Percentiles rank a stretch among this genome's conserved stretches.
These are phyloP conservation scores for Rhynchomys soricoides DNA, from an alignment of 2,113 vertebrate genomes.

Conservation along the genomic window DNA sequence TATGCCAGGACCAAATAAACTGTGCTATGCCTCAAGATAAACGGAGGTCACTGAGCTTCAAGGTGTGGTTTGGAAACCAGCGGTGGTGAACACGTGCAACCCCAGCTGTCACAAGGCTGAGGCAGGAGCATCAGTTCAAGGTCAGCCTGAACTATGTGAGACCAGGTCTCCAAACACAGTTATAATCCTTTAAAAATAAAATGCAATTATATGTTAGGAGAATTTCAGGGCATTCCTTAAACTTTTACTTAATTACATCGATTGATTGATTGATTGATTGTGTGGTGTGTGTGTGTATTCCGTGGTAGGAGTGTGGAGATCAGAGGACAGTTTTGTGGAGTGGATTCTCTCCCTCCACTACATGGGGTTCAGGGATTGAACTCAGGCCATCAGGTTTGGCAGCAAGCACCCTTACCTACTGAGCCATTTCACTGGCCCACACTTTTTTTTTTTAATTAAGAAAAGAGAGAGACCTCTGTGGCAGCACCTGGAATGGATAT, in stretches of 20 bases:
- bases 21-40: too few species aligned
- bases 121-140: background rate
- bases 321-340: background rate
- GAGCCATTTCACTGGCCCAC: background rate
- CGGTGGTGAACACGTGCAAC: background rate
- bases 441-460: background rate
- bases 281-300: background rate
- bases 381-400: background rate
- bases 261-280: background rate
- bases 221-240: background rate
- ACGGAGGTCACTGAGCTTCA: fast-evolving
- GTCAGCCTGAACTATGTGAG: background rate
- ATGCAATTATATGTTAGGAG: background rate
- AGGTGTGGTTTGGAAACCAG: background rate
- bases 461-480: background rate
- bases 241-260: background rate
- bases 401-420: background rate
- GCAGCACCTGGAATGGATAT: background rate
- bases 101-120: background rate
- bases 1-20: background rate
- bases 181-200: background rate
- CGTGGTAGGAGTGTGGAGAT: background rate
- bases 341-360: background rate
- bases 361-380: background rate
- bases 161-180: background rate